Percentiles rank a stretch among this genome's conserved stretches.
phyloP scores from a whole-genome alignment of 1,140 invertebrate genomes.

The Drosophila sulfurigaster region DNA sequence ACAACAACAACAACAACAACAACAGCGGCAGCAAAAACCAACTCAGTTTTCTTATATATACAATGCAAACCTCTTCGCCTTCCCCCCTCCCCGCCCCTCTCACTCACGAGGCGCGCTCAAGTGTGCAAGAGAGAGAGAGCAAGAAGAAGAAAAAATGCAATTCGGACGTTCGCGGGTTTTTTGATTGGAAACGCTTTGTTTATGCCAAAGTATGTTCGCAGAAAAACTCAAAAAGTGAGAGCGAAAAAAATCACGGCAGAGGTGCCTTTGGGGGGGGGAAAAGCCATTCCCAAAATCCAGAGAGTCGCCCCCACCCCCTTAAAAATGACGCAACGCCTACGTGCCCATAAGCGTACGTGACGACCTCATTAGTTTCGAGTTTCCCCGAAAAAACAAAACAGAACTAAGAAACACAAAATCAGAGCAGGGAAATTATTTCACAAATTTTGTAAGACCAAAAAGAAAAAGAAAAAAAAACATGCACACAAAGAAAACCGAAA shows the following conservation, averaged over 20 bases:
- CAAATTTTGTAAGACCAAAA: neutral
- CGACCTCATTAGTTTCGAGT: constrained; percentile 74
- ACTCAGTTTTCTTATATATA: constrained; percentile 11
- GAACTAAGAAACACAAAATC: neutral
- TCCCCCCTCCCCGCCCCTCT: neutral
- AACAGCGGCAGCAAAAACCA: constrained; percentile 13
- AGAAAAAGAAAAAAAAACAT: neutral
- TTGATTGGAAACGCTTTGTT: constrained; percentile 34
- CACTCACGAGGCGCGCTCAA: constrained; percentile 50
- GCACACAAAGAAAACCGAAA: neutral
- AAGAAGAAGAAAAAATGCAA: constrained; percentile 42
- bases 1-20: constrained; percentile 12
- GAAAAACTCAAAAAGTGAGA: neutral
- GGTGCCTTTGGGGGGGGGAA: too few species aligned
- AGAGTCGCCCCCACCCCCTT: neutral
- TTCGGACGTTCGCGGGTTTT: constrained; percentile 26
- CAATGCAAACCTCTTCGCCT: neutral
- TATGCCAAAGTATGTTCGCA: constrained; percentile 16
- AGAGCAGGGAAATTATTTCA: constrained; percentile 23
- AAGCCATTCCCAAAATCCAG: constrained; percentile 33
- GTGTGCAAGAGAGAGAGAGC: constrained; percentile 37
- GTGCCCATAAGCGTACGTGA: constrained; percentile 53
- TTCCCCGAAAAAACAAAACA: constrained; percentile 49
- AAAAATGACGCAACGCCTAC: constrained; percentile 54
- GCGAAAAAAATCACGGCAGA: neutral